Base-by-base conservation (phyloP, 2,113 vertebrate species). In the Petrocephalus microphthalmus region DNA sequence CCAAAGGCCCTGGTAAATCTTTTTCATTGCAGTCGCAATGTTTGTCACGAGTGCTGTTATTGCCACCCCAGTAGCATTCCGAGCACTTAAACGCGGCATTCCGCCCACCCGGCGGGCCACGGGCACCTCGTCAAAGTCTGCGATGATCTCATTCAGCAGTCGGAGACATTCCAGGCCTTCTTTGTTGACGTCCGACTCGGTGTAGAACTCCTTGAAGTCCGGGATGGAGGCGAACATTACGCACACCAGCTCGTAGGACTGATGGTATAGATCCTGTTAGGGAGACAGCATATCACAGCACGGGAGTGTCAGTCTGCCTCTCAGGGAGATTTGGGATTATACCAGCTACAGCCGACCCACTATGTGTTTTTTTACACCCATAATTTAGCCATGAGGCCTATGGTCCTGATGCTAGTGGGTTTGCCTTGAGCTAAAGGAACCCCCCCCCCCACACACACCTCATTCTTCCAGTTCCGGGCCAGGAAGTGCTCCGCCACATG, bases 151-250 rank as follows among this genome's bases (percentile, higher is more conserved):
- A 78, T 99, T 99, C 90, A 99, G 95, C 84, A 99, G 97, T 89
- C 98, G 95, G 13, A 99, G 97, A 90, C 98, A 99, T 91, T 99
- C 98, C 94, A 99, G 91, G 49, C 98, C 98, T 92, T 99, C 98
- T 93, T 99, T 99, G 94, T 99, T 99, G 91, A 99, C 98, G 67
- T 99, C 98, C 1, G 98, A 99, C 93, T 99, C 98, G 0, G 98
- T 99, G 89, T 99, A 99, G 93, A 99, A 99, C 89, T 99, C 98
- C 92, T 99, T 99, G 94, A 99, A 99, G 93, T 99, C 98, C 0
- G 98, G 98, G 88, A 99, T 99, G 89, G 98, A 99, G 91, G 98
- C 98, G 90, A 99, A 99, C 98, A 99, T 99, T 92, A 99, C 97
- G 60, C 98, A 99, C 93, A 99, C 98, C 0, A 97, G 98, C 89